Evolutionary conservation across 37 sponge, comb jelly and placozoan species (phyloP), one percentile per base, ranked within the genome.

Genomic region (Crambe crambe): DNA sequence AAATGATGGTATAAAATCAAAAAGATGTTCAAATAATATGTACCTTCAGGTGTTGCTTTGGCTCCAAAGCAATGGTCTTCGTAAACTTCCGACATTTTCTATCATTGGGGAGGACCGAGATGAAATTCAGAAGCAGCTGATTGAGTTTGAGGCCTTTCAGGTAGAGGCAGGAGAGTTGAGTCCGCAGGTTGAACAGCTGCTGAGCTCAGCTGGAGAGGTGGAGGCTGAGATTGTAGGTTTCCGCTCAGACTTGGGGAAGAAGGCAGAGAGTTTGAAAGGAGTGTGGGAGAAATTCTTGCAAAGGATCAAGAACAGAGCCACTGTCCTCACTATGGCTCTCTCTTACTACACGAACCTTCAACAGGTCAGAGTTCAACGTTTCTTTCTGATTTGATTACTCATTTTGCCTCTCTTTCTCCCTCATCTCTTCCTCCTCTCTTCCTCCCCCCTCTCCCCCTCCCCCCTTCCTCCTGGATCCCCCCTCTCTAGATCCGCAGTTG

Each of bases 241-340:
- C 70, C 66, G 75, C 58, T 76, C 84, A 12, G 76, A 79, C 8
- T 58, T 87, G 23, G 57, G 35, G 42, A 75, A 37, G 56, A 87
- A 81, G 74, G 41, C 76, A 9, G 44, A 39, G 20, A 76, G 68
- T 40, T 42, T 87, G 37, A 51, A 61, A 0, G 42, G 68, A 12
- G 82, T 87, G 23, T 87, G 87, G 87, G 80, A 81, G 22, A 80
- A 81, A 62, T 87, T 87, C 59, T 9, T 75, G 30, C 42, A 58
- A 8, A 40, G 87, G 15, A 70, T 87, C 64, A 58, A 68, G 6
- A 67, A 87, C 35, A 76, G 87, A 57, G 25, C 40, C 23, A 54
- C 51, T 1, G 77, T 68, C 2, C 76, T 87, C 47, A 47, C 30
- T 10, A 20, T 56, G 10, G 77, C 84, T 5, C 37, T 38, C 12